These are phyloP conservation scores for Campoletis sonorensis DNA, from an alignment of 1,140 invertebrate genomes.

Conservation along the genomic window DNA sequence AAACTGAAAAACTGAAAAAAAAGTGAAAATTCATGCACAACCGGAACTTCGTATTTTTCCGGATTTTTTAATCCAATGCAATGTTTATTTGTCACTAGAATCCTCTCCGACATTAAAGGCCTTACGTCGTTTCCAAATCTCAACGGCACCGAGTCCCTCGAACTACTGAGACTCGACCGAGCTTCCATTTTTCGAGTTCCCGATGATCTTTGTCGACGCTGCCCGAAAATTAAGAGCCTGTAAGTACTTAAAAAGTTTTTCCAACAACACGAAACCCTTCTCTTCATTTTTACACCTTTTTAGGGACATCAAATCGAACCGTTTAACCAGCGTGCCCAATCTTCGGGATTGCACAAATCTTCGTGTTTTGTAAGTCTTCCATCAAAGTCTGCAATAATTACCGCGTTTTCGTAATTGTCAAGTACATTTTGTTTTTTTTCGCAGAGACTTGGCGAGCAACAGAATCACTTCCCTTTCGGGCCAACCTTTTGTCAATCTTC, in stretches of 20 bases:
- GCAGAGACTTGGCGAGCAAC: conserved; percentile 93
- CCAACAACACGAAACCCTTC: background rate
- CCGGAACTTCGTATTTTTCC: background rate
- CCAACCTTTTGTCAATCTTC: conserved; percentile 83
- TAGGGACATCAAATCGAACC: conserved; percentile 92
- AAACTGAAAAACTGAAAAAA: too few relatives aligned
- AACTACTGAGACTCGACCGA: conserved; percentile 89
- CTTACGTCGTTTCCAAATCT: conserved; percentile 88
- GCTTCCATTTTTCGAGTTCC: conserved; percentile 85
- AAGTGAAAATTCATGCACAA: background rate
- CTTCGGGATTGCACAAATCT: conserved; percentile 86
- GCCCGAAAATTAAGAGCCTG: conserved; percentile 90
- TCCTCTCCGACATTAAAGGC: conserved; percentile 89
- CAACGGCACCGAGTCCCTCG: conserved; percentile 86
- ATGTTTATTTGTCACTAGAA: conserved; percentile 76
- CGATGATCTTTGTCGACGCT: conserved; percentile 84
- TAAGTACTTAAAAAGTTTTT: conserved; percentile 78
- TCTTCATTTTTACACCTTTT: conserved; percentile 61
- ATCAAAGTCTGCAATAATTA: background rate
- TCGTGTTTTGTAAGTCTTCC: conserved; percentile 89
- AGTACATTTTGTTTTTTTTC: background rate
- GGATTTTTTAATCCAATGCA: background rate
- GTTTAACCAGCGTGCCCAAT: conserved; percentile 83
- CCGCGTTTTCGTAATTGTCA: background rate
- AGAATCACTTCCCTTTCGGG: conserved; percentile 84